Evolutionary conservation across 2,113 vertebrate species (phyloP), one percentile per base, ranked within the genome.

Genomic region (Neomonachus schauinslandi): DNA sequence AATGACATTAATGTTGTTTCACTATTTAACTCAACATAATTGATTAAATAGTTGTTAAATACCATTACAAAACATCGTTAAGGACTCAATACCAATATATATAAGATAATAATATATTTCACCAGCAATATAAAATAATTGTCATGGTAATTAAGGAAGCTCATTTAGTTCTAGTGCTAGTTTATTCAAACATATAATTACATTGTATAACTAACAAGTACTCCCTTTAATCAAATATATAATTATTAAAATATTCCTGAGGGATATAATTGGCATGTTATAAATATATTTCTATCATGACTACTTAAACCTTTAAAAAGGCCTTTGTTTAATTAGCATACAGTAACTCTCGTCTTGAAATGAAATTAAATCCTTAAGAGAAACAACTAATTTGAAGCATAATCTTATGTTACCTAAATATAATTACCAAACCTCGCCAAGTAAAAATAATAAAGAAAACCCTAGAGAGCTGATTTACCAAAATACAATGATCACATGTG

Each of bases 161-260:
- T 61, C 84, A 97, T 95, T 87, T 95, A 36, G 89, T 97, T 97
- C 61, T 89, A 97, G 53, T 63, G 84, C 28, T 90, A 80, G 49
- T 72, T 86, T 98, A 96, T 91, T 95, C 65, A 97, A 97, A 95
- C 49, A 98, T 95, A 16, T 59, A 96, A 61, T 98, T 93, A 98
- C 1, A 94, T 18, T 59, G 49, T 67, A 95, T 83, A 94, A 97
- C 89, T 97, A 98, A 94, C 74, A 97, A 96, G 90, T 93, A 90
- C 2, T 26, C 63, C 95, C 81, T 79, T 93, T 97, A 98, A 96
- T 96, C 39, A 98, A 97, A 82, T 65, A 97, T 89, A 26, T 91
- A 95, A 49, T 98, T 94, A 98, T 84, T 97, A 96, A 97, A 97
- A 33, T 67, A 97, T 82, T 87, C 79, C 95, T 72, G 74, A 96